These are phyloP conservation scores for Crotalus viridis DNA, from an alignment of 2,113 vertebrate species.

Conservation along the genomic window DNA sequence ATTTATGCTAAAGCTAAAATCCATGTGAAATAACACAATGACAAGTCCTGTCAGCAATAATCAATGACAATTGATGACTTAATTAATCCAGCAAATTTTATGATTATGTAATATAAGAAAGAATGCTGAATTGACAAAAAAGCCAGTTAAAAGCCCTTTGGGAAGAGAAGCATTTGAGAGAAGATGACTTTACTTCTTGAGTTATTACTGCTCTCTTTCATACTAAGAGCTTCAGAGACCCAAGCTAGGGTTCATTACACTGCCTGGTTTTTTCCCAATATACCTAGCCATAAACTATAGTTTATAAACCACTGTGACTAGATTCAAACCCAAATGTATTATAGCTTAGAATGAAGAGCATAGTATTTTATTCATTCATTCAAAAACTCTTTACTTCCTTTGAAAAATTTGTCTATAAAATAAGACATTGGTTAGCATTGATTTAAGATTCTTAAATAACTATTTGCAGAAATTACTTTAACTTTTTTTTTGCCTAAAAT, in stretches of 20 bases:
- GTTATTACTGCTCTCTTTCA: background rate
- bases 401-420: background rate
- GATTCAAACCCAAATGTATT: background rate
- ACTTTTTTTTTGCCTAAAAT: background rate
- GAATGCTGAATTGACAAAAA: background rate
- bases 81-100: background rate
- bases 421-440: background rate
- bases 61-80: background rate
- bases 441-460: background rate
- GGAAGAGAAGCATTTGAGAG: background rate
- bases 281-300: background rate
- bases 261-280: background rate
- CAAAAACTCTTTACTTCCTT: background rate
- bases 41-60: background rate
- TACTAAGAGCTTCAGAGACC: background rate
- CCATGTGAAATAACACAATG: background rate
- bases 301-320: background rate
- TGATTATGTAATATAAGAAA: background rate
- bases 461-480: background rate
- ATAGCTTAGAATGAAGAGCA: background rate
- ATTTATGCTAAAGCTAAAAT: background rate
- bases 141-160: background rate
- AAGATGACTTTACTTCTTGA: background rate
- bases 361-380: background rate
- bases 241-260: background rate